Percentiles rank a stretch among this genome's conserved stretches.
Conservation (phyloP, 1,140 invertebrate genomes). For the Mercenaria mercenaria region DNA sequence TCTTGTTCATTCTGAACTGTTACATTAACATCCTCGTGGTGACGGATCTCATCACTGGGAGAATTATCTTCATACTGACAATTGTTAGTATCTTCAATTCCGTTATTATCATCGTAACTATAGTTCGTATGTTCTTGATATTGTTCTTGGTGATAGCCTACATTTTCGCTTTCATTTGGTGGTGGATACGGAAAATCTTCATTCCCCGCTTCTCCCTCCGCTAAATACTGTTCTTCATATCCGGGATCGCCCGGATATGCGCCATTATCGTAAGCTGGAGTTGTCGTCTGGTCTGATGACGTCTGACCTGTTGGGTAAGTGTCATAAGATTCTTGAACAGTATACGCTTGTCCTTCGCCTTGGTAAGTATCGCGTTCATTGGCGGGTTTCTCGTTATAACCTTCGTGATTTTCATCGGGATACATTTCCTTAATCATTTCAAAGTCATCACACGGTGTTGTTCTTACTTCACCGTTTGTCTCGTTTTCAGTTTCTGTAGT, state of each 20-base stretch:
- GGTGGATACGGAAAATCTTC: neutral
- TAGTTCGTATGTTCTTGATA: neutral
- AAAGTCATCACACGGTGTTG: conserved; percentile 9
- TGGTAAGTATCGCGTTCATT: neutral
- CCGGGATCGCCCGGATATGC: conserved; percentile 54
- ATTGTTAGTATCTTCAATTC: neutral
- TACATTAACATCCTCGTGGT: conserved; percentile 19
- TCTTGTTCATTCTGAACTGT: conserved; percentile 6
- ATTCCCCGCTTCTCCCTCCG: neutral
- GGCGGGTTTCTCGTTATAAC: neutral
- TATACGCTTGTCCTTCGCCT: neutral
- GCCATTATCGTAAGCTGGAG: conserved; percentile 49
- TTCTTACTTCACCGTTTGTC: neutral
- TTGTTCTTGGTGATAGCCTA: neutral
- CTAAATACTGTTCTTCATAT: neutral
- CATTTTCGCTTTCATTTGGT: neutral
- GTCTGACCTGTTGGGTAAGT: neutral
- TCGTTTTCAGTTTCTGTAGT: neutral
- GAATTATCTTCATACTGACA: neutral
- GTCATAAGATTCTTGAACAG: conserved; percentile 29
- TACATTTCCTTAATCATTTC: conserved; percentile 47
- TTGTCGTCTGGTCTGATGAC: neutral
- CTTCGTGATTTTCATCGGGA: conserved; percentile 14
- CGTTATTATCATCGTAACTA: neutral
- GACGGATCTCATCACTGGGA: conserved; percentile 10